Evolutionary conservation across 92 coral and sea anemone genomes (phyloP).

Genomic region (Nematostella vectensis): DNA sequence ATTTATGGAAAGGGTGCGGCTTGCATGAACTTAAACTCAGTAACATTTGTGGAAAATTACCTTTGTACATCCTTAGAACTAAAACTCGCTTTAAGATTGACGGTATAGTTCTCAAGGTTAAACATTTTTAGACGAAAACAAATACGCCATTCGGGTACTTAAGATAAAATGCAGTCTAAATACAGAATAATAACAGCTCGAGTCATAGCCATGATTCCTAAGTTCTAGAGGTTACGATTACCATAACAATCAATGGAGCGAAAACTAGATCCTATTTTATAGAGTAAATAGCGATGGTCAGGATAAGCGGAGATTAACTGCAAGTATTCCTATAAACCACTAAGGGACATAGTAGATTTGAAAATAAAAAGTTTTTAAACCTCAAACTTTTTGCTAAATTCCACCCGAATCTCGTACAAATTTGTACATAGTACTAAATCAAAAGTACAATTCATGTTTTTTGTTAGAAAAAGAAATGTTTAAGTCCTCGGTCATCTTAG

Average conservation of each 20-base stretch:
- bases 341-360: too few relatives aligned
- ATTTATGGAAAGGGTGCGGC: neutral
- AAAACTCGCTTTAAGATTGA: neutral
- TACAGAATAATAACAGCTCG: neutral
- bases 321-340: too few relatives aligned
- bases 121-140: neutral
- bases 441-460: too few relatives aligned
- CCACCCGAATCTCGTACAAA: too few relatives aligned
- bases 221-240: too few relatives aligned
- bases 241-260: neutral
- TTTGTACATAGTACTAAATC: too few relatives aligned
- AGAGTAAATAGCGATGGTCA: slow-evolving; percentile 3
- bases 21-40: neutral
- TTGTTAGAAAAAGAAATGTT: too few relatives aligned
- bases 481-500: too few relatives aligned
- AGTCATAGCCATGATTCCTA: too few relatives aligned
- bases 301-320: neutral
- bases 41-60: neutral
- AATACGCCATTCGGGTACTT: slow-evolving; percentile 4
- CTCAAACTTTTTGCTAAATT: too few relatives aligned
- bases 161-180: slow-evolving; percentile 1
- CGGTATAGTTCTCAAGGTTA: neutral
- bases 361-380: too few relatives aligned
- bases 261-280: slow-evolving; percentile 2
- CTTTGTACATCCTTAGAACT: neutral